phyloP scores from a whole-genome alignment of 2,888 invertebrate genomes.

The Lumbricus terrestris region DNA sequence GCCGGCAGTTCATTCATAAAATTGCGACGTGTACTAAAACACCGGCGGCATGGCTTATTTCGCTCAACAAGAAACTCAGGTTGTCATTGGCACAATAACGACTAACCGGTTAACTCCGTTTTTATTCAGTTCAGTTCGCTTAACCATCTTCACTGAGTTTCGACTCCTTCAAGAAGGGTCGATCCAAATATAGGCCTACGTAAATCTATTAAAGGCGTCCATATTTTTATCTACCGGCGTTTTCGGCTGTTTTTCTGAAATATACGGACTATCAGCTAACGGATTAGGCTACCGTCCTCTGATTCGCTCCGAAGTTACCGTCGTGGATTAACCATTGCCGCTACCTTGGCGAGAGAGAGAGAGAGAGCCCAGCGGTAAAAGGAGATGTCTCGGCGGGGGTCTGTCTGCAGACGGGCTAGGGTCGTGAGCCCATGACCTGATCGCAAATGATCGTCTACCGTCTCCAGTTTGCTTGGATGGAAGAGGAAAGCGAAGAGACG shows the following conservation, averaged over 20 bases:
- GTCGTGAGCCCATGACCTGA: neutral
- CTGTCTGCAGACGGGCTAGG: neutral
- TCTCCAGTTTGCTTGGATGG: neutral
- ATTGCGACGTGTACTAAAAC: constrained; percentile 7
- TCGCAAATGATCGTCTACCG: neutral
- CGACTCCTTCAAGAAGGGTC: neutral
- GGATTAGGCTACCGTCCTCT: neutral
- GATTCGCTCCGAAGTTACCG: neutral
- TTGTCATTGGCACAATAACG: neutral
- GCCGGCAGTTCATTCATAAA: constrained; percentile 5
- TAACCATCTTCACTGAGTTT: neutral
- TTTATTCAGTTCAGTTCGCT: neutral
- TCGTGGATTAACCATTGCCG: neutral
- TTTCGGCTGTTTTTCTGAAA: neutral
- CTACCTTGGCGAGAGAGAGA: too few relatives aligned
- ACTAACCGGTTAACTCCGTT: neutral
- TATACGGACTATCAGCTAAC: neutral
- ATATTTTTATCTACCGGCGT: neutral
- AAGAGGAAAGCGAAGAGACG: neutral
- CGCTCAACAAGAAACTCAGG: neutral
- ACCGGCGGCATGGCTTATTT: neutral
- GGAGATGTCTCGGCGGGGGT: neutral
- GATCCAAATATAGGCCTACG: neutral
- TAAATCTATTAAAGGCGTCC: neutral
- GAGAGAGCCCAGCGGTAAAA: neutral